Base-by-base conservation (phyloP, 2,113 vertebrate genomes). In the Rhagologus leucostigma region DNA sequence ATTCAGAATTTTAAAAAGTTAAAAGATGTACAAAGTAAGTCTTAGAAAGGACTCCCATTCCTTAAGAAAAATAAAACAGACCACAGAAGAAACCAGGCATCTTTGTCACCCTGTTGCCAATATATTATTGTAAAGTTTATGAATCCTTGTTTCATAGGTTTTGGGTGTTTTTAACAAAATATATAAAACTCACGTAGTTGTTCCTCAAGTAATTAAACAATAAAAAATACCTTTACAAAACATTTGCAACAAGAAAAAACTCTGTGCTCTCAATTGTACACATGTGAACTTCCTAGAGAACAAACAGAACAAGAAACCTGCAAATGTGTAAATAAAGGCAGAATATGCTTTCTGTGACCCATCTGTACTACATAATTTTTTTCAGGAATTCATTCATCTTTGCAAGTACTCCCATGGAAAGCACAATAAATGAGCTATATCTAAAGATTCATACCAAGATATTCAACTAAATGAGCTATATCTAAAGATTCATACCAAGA, bases 361-460 rank as follows among this genome's bases (percentile, higher is more conserved):
- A 56, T 42, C 47, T 39, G 24, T 73, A 41, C 11, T 14, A 47
- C 6, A 1, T 2, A 0, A 1, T 1, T 42, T 35, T 52, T 56
- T 63, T 37, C 35, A 75, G 33, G 35, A 91, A 74, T 60, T 75
- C 13, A 59, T 47, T 80, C 14, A 64, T 16, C 65, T 89, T 91
- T 49, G 60, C 46, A 50, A 82, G n/a, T 35, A 41, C 13, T 60
- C 26, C 50, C 22, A 46, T 1, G 7, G 53, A 81, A 87, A 41
- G 59, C 4, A 16, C 21, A 86, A 84, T 39, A 74, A 84, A 90
- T 11, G 22, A 85, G 35, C n/a, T 59, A 16, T 9, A 52, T 26
- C 7, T 32, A 71, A 83, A 88, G 79, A 63, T 33, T 49, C 96
- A 44, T 98, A 98, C 98, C 98, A 77, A 98, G 94, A 94, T 98